A percentile compares a stretch with the other conserved stretches of the same genome.
These are phyloP conservation scores for Cataglyphis hispanica DNA, from an alignment of 1,140 invertebrate genomes.

Conservation along the genomic window DNA sequence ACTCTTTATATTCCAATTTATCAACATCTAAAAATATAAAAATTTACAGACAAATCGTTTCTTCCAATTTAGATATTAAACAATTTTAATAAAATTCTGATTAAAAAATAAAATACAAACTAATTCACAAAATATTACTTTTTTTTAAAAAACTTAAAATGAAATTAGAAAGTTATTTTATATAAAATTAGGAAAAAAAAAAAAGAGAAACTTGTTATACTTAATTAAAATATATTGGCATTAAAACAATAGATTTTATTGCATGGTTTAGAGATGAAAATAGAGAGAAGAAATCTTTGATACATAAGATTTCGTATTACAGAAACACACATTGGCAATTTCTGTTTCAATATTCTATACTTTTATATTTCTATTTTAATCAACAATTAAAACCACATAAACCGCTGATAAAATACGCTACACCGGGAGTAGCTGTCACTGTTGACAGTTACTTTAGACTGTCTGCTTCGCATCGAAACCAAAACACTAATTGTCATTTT, in stretches of 20 bases:
- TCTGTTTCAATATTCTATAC: background rate
- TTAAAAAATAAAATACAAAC: background rate
- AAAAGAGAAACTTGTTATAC: background rate
- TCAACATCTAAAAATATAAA: background rate
- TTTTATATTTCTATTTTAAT: too few species aligned
- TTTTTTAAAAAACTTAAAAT: background rate
- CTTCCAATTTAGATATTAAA: conserved; percentile 6
- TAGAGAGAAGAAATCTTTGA: background rate
- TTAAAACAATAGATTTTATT: background rate
- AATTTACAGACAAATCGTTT: background rate
- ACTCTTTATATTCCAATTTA: background rate
- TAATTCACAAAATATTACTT: conserved; percentile 1
- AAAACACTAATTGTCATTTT: conserved; percentile 44
- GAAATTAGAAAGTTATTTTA: background rate
- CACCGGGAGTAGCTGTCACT: background rate
- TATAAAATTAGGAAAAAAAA: background rate
- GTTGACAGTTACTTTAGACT: background rate
- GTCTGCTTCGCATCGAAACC: background rate
- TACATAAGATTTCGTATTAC: background rate
- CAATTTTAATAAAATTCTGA: conserved; percentile 3
- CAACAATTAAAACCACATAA: background rate
- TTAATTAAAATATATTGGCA: background rate
- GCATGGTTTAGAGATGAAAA: background rate
- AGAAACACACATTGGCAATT: too few species aligned
- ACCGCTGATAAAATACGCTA: background rate